These are phyloP conservation scores for Talpa occidentalis DNA, from an alignment of 2,113 vertebrate genomes.

Conservation along the genomic window DNA sequence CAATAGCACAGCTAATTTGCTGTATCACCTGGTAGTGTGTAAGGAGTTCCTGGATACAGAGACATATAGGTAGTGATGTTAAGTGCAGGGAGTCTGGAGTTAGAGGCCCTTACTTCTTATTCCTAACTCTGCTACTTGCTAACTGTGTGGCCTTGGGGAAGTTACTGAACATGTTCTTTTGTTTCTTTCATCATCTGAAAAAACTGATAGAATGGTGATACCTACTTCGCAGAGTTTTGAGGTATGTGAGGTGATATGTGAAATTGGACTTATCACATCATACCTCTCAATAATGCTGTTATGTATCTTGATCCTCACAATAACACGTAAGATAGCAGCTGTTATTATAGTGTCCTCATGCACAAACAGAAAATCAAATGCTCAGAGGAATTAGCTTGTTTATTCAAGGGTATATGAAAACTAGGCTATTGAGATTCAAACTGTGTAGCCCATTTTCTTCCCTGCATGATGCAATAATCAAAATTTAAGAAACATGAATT, in stretches of 20 bases:
- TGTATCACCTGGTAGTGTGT: not conserved
- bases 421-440: not conserved
- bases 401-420: not conserved
- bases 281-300: not conserved
- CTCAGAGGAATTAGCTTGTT: not conserved
- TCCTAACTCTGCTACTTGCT: not conserved
- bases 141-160: not conserved
- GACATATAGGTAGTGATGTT: not conserved
- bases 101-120: not conserved
- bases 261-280: not conserved
- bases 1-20: not conserved
- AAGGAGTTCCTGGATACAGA: not conserved
- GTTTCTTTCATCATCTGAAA: constrained; percentile 27
- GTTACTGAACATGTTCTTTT: not conserved
- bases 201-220: not conserved
- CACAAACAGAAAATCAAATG: not conserved
- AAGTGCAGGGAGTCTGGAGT: not conserved
- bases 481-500: not conserved
- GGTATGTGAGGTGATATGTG: not conserved
- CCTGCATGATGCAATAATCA: not conserved
- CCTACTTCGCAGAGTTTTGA: not conserved
- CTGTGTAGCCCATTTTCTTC: not conserved
- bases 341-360: not conserved
- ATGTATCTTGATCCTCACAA: not conserved
- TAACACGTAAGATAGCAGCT: not conserved